Conservation (phyloP, 2,888 invertebrate species). For the Oscheius onirici region DNA sequence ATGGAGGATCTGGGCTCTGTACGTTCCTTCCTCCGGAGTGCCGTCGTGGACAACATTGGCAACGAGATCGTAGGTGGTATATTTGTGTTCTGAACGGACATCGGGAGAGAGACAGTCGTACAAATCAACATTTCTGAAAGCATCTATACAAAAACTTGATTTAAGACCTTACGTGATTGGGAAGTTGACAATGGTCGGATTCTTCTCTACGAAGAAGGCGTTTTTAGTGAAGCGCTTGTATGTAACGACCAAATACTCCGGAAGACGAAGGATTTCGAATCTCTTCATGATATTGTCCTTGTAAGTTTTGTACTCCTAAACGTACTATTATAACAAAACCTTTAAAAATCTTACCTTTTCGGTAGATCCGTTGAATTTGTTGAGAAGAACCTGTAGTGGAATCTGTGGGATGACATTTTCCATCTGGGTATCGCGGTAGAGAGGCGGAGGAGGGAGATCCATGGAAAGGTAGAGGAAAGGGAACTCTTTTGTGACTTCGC, state of each 20-base stretch:
- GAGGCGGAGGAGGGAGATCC: constrained; percentile 94
- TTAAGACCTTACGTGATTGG: constrained; percentile 88
- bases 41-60: constrained; percentile 99
- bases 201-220: constrained; percentile 97
- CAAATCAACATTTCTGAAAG: constrained; percentile 91
- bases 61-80: constrained; percentile 93
- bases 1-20: constrained; percentile 91
- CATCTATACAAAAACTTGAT: neutral
- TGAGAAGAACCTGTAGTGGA: constrained; percentile 89
- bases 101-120: constrained; percentile 91
- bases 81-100: constrained; percentile 77
- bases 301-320: constrained; percentile 92
- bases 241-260: constrained; percentile 81
- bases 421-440: constrained; percentile 94
- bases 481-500: constrained; percentile 85
- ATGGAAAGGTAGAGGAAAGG: constrained; percentile 96
- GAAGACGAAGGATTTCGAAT: constrained; percentile 89
- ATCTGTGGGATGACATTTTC: constrained; percentile 96
- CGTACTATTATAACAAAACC: constrained; percentile 6
- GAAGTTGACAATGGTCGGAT: constrained; percentile 99
- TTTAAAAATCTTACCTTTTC: constrained; percentile 78
- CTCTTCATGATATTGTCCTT: constrained; percentile 97
- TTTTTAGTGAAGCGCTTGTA: constrained; percentile 98
- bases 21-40: constrained; percentile 91
- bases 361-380: constrained; percentile 92